A percentile compares a stretch with the other conserved stretches of the same genome.
phyloP scores from a whole-genome alignment of 2,797 vertebrate genomes.

The Myotis vivesi region DNA sequence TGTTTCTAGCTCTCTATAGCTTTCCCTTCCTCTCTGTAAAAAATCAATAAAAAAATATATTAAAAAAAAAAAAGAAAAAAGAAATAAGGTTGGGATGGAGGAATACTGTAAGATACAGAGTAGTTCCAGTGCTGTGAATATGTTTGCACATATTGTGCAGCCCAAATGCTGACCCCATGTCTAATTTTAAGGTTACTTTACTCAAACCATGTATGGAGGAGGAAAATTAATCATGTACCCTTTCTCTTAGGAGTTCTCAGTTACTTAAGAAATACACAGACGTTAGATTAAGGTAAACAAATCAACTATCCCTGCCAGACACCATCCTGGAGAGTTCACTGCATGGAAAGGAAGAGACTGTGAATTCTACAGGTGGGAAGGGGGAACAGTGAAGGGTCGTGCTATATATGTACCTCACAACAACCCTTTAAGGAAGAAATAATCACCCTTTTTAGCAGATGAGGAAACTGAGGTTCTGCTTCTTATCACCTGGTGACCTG shows the following conservation, averaged over 20 bases:
- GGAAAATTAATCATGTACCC: background rate
- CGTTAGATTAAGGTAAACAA: background rate
- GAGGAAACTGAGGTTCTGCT: background rate
- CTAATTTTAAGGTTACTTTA: slow-evolving; percentile 4
- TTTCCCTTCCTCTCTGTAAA: too few species aligned
- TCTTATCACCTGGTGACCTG: background rate
- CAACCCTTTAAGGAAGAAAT: too few species aligned
- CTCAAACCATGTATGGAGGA: background rate
- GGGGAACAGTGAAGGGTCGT: too few species aligned
- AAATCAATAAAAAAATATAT: too few species aligned
- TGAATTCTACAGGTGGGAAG: background rate
- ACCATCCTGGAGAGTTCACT: background rate
- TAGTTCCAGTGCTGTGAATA: background rate
- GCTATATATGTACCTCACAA: too few species aligned
- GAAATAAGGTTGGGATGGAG: background rate
- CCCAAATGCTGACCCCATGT: background rate
- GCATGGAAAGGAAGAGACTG: background rate
- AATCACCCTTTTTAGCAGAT: too few species aligned
- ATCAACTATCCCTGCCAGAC: background rate
- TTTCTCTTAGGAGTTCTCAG: background rate
- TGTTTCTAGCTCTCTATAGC: too few species aligned
- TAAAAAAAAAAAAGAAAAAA: too few species aligned
- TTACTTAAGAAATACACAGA: background rate
- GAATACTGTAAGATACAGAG: background rate
- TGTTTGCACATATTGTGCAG: background rate